phyloP scores from a whole-genome alignment of 2,797 vertebrate species.

The Semotilus atromaculatus region DNA sequence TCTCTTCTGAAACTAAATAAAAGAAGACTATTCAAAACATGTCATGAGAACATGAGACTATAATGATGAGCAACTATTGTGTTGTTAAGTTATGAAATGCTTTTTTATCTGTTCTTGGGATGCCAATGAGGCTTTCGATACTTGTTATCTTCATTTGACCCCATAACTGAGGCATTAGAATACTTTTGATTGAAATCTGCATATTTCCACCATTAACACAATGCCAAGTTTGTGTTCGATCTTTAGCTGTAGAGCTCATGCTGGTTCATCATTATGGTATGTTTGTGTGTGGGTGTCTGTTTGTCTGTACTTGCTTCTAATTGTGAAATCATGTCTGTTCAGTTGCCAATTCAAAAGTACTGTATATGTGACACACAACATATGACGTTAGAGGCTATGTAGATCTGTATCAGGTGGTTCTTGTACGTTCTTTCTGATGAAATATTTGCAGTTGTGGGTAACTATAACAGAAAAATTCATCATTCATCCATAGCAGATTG shows the following conservation, averaged over 20 bases:
- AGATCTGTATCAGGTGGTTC: neutral
- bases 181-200: neutral
- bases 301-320: conserved; percentile 6
- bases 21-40: neutral
- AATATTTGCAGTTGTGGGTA: neutral
- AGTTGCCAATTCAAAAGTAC: neutral
- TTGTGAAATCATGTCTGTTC: conserved; percentile 11
- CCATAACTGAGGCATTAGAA: neutral
- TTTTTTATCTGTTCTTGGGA: neutral
- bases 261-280: neutral
- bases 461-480: neutral
- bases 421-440: neutral
- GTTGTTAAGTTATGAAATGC: neutral
- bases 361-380: neutral
- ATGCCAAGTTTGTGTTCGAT: neutral
- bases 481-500: neutral
- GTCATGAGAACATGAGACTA: neutral
- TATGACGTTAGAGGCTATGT: neutral
- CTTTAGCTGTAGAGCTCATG: neutral
- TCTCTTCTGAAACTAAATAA: neutral
- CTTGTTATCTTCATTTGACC: neutral
- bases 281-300: conserved; percentile 12
- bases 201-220: neutral
- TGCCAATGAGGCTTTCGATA: neutral
- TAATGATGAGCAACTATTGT: conserved; percentile 16